These are phyloP conservation scores for Pardalotus punctatus DNA, from an alignment of 2,113 vertebrate genomes.

Conservation along the genomic window DNA sequence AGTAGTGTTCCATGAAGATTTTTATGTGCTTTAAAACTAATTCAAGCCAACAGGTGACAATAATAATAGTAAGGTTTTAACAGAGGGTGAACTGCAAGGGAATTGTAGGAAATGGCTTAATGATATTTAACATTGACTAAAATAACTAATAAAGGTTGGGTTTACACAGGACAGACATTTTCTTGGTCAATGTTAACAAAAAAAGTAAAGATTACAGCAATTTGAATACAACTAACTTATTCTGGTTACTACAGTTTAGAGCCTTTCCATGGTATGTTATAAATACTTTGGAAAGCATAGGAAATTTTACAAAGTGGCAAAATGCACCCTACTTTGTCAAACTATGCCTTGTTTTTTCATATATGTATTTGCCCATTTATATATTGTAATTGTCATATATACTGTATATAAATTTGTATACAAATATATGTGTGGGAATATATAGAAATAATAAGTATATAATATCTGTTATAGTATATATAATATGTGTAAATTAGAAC, in stretches of 20 bases:
- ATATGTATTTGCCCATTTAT: not conserved
- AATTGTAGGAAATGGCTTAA: not conserved
- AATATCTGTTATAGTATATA: no score
- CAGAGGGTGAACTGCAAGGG: not conserved
- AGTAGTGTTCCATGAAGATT: not conserved
- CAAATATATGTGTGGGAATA: not conserved
- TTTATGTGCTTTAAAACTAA: not conserved
- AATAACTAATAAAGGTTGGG: not conserved
- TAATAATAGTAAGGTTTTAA: not conserved
- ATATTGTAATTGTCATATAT: not conserved
- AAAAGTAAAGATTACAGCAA: not conserved
- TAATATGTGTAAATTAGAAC: not conserved
- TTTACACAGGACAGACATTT: not conserved
- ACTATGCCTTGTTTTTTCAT: not conserved
- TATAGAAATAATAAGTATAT: not conserved
- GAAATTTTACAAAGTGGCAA: not conserved
- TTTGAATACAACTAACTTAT: not conserved
- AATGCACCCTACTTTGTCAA: not conserved
- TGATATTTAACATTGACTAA: not conserved
- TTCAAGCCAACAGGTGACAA: not conserved
- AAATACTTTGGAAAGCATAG: not conserved
- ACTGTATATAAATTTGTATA: not conserved
- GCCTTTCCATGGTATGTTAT: not conserved
- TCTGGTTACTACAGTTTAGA: not conserved
- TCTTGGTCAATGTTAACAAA: not conserved